These are phyloP conservation scores for Melieria omissa DNA, from an alignment of 2,888 invertebrate genomes.

Conservation along the genomic window DNA sequence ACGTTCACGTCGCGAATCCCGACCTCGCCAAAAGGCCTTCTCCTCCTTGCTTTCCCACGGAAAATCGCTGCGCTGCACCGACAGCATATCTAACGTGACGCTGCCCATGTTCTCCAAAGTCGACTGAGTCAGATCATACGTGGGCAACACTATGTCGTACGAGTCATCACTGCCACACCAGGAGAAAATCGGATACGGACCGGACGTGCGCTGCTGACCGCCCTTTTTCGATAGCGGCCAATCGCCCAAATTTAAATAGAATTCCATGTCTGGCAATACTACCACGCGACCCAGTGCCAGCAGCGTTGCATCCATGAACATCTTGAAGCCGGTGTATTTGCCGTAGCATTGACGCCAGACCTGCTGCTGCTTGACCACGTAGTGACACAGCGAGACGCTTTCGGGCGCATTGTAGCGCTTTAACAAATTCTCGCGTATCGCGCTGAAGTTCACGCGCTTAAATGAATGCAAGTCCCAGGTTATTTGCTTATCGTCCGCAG, in stretches of 20 bases:
- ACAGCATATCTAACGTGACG: conserved; percentile 88
- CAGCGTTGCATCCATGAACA: conserved; percentile 91
- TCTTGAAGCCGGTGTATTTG: conserved; percentile 93
- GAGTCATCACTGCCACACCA: conserved; percentile 94
- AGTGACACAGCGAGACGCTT: conserved; percentile 90
- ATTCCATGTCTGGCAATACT: conserved; percentile 84
- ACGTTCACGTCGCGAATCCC: conserved; percentile 89
- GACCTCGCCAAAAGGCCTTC: conserved; percentile 90
- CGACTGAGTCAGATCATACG: conserved; percentile 94
- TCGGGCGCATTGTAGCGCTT: conserved; percentile 81
- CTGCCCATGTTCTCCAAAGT: conserved; percentile 94
- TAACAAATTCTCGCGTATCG: conserved; percentile 73
- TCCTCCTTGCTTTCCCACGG: conserved; percentile 80
- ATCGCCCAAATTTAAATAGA: conserved; percentile 93
- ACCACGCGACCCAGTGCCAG: conserved; percentile 85
- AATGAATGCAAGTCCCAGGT: conserved; percentile 77
- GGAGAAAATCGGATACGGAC: conserved; percentile 85
- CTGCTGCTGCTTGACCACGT: conserved; percentile 84
- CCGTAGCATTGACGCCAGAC: conserved; percentile 91
- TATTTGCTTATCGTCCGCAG: conserved; percentile 75
- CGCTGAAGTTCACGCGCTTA: conserved; percentile 76
- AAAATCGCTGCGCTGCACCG: conserved; percentile 82
- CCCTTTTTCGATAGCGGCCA: conserved; percentile 84
- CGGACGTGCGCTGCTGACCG: conserved; percentile 64
- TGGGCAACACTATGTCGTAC: conserved; percentile 91